These are phyloP conservation scores for Telmatherina bonti DNA, from an alignment of 2,797 vertebrate species.

Conservation along the genomic window DNA sequence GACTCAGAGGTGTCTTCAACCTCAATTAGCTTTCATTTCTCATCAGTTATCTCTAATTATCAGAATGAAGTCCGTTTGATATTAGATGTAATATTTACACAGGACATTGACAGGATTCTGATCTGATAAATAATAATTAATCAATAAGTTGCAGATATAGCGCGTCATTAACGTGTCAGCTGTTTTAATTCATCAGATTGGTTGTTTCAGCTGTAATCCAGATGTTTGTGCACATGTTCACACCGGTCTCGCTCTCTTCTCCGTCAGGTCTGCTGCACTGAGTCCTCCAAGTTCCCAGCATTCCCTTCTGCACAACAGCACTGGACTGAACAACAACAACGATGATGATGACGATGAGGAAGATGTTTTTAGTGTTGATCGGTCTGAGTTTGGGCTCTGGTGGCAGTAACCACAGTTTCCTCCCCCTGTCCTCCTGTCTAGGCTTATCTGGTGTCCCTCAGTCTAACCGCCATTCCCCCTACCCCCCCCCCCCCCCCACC, in stretches of 20 bases:
- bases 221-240: neutral
- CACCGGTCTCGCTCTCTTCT: neutral
- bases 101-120: too few species aligned
- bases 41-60: too few species aligned
- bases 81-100: too few species aligned
- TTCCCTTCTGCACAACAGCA: constrained; percentile 82
- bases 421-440: constrained; percentile 31
- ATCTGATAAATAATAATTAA: neutral
- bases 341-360: constrained; percentile 26
- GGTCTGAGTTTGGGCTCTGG: constrained; percentile 68
- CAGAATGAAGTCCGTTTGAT: too few species aligned
- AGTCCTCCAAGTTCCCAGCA: constrained; percentile 84
- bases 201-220: neutral
- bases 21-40: too few species aligned
- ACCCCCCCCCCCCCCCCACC: constrained; percentile 38
- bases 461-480: constrained; percentile 53
- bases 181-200: neutral
- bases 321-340: constrained; percentile 69
- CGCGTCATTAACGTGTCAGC: neutral
- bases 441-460: constrained; percentile 60
- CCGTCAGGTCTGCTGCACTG: constrained; percentile 81
- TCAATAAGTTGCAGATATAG: neutral
- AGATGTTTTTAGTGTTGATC: constrained; percentile 48
- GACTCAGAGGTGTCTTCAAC: too few species aligned
- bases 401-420: constrained; percentile 61